phyloP scores from a whole-genome alignment of 1,140 invertebrate species.

The Brachionus calyciflorus region DNA sequence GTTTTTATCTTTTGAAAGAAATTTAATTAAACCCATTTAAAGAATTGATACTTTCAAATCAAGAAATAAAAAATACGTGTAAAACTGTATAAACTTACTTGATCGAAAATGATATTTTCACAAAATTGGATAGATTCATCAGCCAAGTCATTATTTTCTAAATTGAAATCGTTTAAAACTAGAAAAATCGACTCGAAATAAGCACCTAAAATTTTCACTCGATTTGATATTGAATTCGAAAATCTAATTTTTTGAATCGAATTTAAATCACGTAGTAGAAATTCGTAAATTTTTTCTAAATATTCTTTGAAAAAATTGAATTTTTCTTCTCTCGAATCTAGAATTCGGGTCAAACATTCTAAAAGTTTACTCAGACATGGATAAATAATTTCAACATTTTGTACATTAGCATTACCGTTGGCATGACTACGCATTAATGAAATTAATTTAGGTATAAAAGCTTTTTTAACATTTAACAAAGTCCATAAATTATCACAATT shows the following conservation, averaged over 20 bases:
- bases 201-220: background rate
- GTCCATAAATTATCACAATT: background rate
- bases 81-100: too few species aligned
- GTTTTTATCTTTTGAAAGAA: too few species aligned
- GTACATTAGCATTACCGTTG: conserved; percentile 1
- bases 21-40: too few species aligned
- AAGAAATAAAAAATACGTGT: too few species aligned
- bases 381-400: conserved; percentile 33
- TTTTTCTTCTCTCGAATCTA: conserved; percentile 17
- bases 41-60: too few species aligned
- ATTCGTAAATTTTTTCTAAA: conserved; percentile 8
- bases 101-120: too few species aligned
- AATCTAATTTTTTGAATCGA: background rate
- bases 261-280: background rate
- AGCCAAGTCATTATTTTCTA: too few species aligned
- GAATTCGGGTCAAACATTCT: background rate
- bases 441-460: conserved; percentile 40
- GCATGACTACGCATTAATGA: conserved; percentile 25
- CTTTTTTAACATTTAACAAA: conserved; percentile 45
- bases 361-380: background rate
- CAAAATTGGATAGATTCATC: too few species aligned
- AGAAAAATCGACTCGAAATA: background rate
- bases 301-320: conserved; percentile 11
- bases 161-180: background rate
- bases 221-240: background rate